Evolutionary conservation across 2,113 vertebrate genomes (phyloP).

Genomic region (Cryptotis parvus): DNA sequence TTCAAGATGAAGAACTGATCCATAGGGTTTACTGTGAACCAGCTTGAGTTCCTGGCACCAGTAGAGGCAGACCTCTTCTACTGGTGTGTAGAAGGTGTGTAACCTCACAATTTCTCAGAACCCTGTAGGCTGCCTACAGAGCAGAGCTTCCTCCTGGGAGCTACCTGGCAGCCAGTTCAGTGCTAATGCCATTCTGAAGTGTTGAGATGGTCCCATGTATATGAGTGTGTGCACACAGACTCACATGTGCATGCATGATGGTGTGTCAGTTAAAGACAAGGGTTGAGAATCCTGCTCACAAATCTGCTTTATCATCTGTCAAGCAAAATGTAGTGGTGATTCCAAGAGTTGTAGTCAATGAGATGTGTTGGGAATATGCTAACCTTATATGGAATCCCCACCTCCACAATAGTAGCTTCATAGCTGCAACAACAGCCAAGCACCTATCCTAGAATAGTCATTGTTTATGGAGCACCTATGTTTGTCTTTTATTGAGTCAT

Average conservation of each 20-base stretch:
- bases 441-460: neutral
- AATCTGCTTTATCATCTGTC: neutral
- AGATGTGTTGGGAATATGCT: neutral
- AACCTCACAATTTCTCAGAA: constrained; percentile 33
- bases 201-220: neutral
- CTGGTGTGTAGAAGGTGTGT: too few relatives aligned
- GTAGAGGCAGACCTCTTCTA: neutral
- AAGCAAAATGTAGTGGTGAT: neutral
- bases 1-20: neutral
- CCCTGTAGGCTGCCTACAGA: neutral
- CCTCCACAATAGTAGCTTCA: neutral
- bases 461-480: neutral
- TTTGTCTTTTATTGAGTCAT: too few relatives aligned
- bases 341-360: neutral
- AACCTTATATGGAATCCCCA: neutral
- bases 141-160: neutral
- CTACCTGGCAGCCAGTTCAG: neutral
- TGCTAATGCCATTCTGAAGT: neutral
- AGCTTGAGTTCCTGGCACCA: neutral
- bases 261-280: too few relatives aligned
- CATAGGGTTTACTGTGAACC: neutral
- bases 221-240: neutral
- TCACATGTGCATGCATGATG: neutral
- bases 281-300: neutral
- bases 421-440: neutral